Evolutionary conservation across 1,140 invertebrate genomes (phyloP), one percentile per base, ranked within the genome.

Genomic region (Hypothenemus hampei): DNA sequence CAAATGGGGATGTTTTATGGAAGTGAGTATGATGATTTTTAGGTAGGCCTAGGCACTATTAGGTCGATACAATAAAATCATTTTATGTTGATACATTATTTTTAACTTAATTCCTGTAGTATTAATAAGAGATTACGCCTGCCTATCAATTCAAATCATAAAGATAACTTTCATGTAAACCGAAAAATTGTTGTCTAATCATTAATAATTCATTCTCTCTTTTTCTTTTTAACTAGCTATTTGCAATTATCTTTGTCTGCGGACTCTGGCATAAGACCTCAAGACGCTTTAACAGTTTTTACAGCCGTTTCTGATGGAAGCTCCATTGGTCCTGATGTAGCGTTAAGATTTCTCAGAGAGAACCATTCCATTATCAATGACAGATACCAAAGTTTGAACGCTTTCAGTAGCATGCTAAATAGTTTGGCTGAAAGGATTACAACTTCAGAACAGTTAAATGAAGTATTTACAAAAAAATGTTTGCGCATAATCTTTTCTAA

Each of bases 281-380:
- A 77, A 54, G 71, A 74, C 36, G 58, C 73, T 4, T 66, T 68
- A 0, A 63, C 68, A 0, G 70, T 76, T 4, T 63, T 78, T 6
- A 57, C 63, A 0, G 66, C 72, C 6, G 72, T 81, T 3, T 70
- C 75, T 7, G 61, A 62, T 16, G 62, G 70, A 1, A 68, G 75
- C 50, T 26, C 39, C 20, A 60, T 65, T 0, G 78, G 78, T 48
- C 65, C 77, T 1, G 53, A 75, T 43, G 65, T 70, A 16, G 69
- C 67, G 0, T 68, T 81, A 6, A 66, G 77, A 10, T 77, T 75
- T 36, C 62, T 84, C 8, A 22, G 37, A 36, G 40, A 50, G 44
- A 54, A 59, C 21, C 44, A 59, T 21, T 4, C 11, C 21, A 11
- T 40, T 10, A 59, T 59, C 22, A 33, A 47, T 15, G 41, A 52